These are phyloP conservation scores for Calliopsis andreniformis DNA, from an alignment of 1,140 invertebrate genomes.

Conservation along the genomic window DNA sequence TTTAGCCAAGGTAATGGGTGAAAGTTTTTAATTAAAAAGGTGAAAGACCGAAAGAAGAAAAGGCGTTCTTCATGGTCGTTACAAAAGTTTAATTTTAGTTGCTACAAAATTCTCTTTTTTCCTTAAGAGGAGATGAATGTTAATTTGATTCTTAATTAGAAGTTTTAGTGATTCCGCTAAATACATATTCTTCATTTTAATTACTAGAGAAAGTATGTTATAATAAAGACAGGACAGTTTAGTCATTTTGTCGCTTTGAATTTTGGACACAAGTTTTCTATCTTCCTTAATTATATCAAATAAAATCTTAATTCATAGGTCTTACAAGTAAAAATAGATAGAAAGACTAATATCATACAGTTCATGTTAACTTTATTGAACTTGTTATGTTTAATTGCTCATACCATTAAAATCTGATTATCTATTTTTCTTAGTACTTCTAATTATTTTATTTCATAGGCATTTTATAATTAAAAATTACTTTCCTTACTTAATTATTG, in stretches of 20 bases:
- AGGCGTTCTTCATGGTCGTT: not conserved
- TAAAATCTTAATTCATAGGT: no score
- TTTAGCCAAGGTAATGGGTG: constrained; percentile 4
- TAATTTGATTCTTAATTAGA: constrained; percentile 32
- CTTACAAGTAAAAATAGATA: no score
- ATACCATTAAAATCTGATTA: no score
- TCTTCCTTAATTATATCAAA: no score
- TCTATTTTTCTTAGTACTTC: no score
- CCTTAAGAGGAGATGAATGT: constrained; percentile 9
- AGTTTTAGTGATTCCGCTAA: constrained; percentile 40
- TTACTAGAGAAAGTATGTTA: constrained; percentile 53
- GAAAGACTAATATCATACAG: no score
- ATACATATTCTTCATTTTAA: constrained; percentile 31
- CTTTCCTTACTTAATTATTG: no score
- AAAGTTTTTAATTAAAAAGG: constrained; percentile 33
- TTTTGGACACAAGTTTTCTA: not conserved
- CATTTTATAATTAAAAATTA: no score
- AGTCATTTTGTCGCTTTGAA: not conserved
- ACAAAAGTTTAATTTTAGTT: not conserved
- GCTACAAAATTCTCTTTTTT: constrained; percentile 36
- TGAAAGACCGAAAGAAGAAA: constrained; percentile 1
- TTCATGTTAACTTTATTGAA: no score
- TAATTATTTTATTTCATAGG: no score
- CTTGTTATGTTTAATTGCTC: no score
- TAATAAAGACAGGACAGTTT: constrained; percentile 33